Conservation (phyloP, 2,113 vertebrate species). For the Piliocolobus tephrosceles region DNA sequence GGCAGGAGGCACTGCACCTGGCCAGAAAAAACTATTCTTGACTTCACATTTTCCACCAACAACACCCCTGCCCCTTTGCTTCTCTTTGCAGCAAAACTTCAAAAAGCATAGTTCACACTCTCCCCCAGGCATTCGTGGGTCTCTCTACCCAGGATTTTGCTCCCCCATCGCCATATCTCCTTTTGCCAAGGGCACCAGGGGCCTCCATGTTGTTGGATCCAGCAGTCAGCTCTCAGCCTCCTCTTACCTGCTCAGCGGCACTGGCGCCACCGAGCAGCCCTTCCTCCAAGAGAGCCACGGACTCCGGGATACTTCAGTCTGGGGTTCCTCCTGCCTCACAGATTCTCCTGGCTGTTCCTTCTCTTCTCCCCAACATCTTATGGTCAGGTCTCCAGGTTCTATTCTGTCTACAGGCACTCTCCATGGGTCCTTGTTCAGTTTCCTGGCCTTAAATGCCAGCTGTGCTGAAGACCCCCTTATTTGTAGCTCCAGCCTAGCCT, state of each 20-base stretch:
- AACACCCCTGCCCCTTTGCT: too few relatives aligned
- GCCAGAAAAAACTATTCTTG: background rate
- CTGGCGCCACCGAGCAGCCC: fast-evolving
- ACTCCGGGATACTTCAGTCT: background rate
- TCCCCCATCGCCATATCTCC: background rate
- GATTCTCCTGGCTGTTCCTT: background rate
- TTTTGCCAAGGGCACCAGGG: background rate
- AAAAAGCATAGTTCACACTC: background rate
- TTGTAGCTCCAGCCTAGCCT: background rate
- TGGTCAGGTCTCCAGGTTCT: background rate
- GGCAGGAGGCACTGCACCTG: background rate
- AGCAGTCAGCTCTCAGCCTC: background rate
- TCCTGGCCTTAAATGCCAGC: background rate
- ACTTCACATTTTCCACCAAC: background rate
- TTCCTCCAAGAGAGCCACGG: background rate
- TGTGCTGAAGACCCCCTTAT: background rate
- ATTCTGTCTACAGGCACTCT: background rate
- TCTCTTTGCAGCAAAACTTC: background rate
- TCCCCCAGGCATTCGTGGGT: background rate
- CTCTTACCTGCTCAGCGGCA: background rate
- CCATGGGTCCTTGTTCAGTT: fast-evolving
- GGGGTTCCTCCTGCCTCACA: background rate
- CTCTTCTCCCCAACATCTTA: background rate
- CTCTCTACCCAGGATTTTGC: background rate
- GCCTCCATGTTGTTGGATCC: fast-evolving